These are phyloP conservation scores for Magallana ariakensis DNA, from an alignment of 1,140 invertebrate genomes.

Conservation along the genomic window DNA sequence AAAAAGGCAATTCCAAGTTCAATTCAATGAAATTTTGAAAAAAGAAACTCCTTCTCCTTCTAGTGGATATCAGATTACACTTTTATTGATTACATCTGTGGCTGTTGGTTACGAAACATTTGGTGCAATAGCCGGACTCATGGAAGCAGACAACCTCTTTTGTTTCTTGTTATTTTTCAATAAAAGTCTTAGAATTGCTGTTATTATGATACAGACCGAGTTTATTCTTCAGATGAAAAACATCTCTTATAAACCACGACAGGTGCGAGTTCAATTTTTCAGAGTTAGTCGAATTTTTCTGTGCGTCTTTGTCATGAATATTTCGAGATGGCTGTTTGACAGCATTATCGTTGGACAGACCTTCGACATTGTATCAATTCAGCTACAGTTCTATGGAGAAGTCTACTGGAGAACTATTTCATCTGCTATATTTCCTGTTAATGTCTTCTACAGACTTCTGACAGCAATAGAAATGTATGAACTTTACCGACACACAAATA, in stretches of 20 bases:
- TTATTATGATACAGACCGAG: background rate
- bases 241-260: background rate
- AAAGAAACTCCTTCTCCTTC: background rate
- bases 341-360: background rate
- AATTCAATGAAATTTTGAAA: background rate
- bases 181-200: background rate
- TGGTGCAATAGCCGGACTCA: constrained; percentile 8
- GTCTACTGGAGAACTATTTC: background rate
- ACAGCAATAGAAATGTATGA: constrained; percentile 27
- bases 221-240: background rate
- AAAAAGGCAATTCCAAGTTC: constrained; percentile 4
- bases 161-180: background rate
- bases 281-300: background rate
- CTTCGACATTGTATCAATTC: background rate
- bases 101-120: background rate
- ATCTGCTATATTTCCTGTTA: background rate
- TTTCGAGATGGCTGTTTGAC: background rate
- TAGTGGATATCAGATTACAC: background rate
- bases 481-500: background rate
- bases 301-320: constrained; percentile 1
- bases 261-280: background rate
- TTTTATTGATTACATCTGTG: background rate
- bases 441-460: background rate
- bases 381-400: background rate
- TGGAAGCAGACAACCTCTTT: background rate